Conservation (phyloP, 2,888 invertebrate species). For the Thelaira solivaga region DNA sequence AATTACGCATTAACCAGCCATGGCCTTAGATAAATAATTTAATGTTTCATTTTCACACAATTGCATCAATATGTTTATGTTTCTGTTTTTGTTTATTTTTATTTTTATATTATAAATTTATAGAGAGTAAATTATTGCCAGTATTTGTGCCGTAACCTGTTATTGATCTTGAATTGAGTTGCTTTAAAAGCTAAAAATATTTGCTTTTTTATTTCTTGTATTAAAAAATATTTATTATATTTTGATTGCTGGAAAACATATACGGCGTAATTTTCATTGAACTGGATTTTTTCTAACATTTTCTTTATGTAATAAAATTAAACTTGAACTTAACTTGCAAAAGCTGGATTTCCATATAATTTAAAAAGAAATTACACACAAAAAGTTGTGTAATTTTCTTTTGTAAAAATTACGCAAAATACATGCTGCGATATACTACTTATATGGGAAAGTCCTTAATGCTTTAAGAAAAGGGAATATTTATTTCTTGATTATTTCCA, state of each 20-base stretch:
- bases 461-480: not conserved
- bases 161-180: conserved; percentile 24
- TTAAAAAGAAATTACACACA: not conserved
- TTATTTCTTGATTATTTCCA: too few species aligned
- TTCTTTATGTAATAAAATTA: conserved; percentile 10
- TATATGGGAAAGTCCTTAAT: conserved; percentile 9
- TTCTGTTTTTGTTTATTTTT: too few species aligned
- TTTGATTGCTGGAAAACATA: conserved; percentile 28
- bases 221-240: conserved; percentile 30
- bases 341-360: not conserved
- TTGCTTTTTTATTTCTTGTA: conserved; percentile 1
- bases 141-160: conserved; percentile 6
- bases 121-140: not conserved
- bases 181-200: not conserved
- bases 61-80: not conserved
- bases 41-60: not conserved
- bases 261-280: conserved; percentile 11
- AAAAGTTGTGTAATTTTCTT: conserved; percentile 4
- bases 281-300: conserved; percentile 29
- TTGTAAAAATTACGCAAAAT: not conserved
- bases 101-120: not conserved
- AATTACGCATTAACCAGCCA: conserved; percentile 22
- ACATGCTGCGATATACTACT: not conserved
- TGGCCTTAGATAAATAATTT: conserved; percentile 4
- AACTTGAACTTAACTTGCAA: conserved; percentile 34